Evolutionary conservation across 2,113 vertebrate genomes (phyloP).

Genomic region (Heterochromis multidens): DNA sequence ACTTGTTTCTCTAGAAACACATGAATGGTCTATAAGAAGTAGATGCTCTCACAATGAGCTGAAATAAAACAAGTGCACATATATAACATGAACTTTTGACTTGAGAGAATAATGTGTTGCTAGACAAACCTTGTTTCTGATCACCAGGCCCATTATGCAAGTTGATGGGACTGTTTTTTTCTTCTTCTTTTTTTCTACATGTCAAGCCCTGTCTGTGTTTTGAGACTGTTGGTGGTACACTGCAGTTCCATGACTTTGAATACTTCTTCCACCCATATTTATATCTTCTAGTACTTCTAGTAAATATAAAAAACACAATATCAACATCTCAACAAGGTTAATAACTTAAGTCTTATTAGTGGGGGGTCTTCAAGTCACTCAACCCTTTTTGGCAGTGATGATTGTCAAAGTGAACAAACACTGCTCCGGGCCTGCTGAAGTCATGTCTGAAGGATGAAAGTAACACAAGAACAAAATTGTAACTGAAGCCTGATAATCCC

Average conservation of each 20-base stretch:
- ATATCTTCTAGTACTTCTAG: too few relatives aligned
- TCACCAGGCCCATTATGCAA: too few relatives aligned
- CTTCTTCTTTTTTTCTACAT: not conserved
- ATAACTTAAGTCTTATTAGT: not conserved
- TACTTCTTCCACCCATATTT: not conserved
- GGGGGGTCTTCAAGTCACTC: not conserved
- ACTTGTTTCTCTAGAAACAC: not conserved
- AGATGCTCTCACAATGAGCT: not conserved
- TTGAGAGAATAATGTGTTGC: not conserved
- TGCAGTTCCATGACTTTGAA: not conserved
- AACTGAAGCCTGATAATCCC: slow-evolving; percentile 13
- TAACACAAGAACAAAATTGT: not conserved
- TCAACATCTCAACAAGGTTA: not conserved
- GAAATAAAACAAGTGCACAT: not conserved
- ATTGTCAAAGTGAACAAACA: not conserved
- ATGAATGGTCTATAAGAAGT: not conserved
- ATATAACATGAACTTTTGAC: not conserved
- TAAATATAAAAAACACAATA: not conserved
- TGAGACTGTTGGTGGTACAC: not conserved
- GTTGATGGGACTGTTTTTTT: too few relatives aligned
- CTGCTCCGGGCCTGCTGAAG: not conserved
- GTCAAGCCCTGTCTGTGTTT: not conserved
- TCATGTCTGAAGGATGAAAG: not conserved
- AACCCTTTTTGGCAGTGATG: not conserved
- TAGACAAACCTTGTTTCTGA: too few relatives aligned